phyloP scores from a whole-genome alignment of 2,113 vertebrate species.

The Phasianus colchicus region DNA sequence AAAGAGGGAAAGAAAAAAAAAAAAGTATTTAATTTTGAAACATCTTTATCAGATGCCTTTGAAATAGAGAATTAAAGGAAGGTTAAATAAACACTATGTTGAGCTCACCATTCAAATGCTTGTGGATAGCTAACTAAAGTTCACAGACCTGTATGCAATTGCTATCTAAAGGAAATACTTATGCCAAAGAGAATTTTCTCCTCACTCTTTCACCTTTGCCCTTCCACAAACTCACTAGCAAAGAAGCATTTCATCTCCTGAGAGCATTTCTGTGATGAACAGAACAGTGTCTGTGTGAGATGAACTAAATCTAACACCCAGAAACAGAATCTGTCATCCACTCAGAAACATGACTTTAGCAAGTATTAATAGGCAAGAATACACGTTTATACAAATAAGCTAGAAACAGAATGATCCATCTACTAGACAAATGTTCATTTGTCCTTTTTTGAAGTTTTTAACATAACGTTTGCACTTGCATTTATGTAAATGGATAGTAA shows the following conservation, averaged over 20 bases:
- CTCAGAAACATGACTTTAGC: neutral
- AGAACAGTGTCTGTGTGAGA: neutral
- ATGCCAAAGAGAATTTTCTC: conserved; percentile 34
- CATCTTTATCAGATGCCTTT: conserved; percentile 14
- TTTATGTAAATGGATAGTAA: neutral
- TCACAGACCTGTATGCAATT: conserved; percentile 64
- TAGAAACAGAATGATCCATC: neutral
- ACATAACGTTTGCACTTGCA: neutral
- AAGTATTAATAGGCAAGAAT: neutral
- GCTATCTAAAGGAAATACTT: conserved; percentile 58
- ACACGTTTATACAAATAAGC: neutral
- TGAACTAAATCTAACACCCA: neutral
- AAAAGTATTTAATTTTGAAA: conserved; percentile 1
- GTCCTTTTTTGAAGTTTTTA: neutral
- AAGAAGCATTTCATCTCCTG: neutral
- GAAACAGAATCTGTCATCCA: neutral
- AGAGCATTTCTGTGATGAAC: neutral
- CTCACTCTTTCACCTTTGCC: neutral
- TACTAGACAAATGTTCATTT: neutral
- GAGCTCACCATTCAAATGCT: conserved; percentile 41
- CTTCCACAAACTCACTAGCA: neutral
- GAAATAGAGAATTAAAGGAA: conserved; percentile 25
- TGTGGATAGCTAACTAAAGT: conserved; percentile 56
- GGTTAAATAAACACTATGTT: conserved; percentile 35
- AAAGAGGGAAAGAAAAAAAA: neutral